These are phyloP conservation scores for Dasyurus viverrinus DNA, from an alignment of 2,113 vertebrate species.

Conservation along the genomic window DNA sequence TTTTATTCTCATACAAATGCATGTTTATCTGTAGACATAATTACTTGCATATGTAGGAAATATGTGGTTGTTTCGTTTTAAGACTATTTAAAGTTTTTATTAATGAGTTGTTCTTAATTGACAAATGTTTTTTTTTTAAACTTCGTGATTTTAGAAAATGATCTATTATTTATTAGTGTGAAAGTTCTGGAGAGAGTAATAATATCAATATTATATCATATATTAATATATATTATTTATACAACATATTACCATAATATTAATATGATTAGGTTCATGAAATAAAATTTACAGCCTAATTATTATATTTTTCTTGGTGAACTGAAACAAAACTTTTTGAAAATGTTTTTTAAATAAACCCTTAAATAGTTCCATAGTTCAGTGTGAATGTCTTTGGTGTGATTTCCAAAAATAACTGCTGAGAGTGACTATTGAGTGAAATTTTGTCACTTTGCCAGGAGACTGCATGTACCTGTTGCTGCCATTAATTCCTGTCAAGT, in stretches of 20 bases:
- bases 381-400: not conserved
- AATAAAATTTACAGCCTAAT: not conserved
- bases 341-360: not conserved
- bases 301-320: not conserved
- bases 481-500: not conserved
- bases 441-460: slow-evolving; percentile 28
- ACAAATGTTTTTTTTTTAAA: not conserved
- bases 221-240: too few relatives aligned
- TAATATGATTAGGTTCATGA: not conserved
- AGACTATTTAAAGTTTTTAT: not conserved
- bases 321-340: not conserved
- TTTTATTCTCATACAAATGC: not conserved
- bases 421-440: not conserved
- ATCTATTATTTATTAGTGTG: not conserved
- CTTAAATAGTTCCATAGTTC: not conserved
- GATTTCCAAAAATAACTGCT: not conserved
- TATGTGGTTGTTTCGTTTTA: not conserved
- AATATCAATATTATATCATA: too few relatives aligned
- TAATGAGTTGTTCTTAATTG: not conserved
- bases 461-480: not conserved
- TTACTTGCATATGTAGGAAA: not conserved
- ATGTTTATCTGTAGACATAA: not conserved
- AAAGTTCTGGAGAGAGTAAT: not conserved
- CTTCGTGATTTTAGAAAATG: not conserved
- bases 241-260: not conserved